Conservation (phyloP, 2,797 vertebrate genomes). For the Mastacembelus armatus region DNA sequence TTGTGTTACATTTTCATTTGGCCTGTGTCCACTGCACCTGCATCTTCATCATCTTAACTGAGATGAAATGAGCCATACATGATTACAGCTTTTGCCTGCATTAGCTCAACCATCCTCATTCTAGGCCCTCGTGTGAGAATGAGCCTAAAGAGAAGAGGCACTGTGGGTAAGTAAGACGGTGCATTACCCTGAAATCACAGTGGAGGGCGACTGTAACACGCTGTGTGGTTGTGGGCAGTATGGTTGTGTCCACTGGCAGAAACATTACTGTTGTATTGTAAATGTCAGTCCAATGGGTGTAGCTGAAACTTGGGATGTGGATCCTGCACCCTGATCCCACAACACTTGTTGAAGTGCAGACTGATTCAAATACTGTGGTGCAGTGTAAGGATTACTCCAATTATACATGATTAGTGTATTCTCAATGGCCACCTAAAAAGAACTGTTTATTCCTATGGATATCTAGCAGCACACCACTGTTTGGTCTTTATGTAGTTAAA, state of each 20-base stretch:
- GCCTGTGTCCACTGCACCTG: neutral
- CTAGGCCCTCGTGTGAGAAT: neutral
- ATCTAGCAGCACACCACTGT: neutral
- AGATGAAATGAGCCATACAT: neutral
- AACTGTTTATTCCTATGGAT: neutral
- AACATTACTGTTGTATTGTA: neutral
- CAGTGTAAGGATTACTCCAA: neutral
- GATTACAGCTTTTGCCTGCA: neutral
- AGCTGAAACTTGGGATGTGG: neutral
- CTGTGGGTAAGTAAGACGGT: neutral
- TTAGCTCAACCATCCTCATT: neutral
- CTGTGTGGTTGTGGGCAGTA: neutral
- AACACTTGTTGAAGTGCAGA: neutral
- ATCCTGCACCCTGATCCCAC: neutral
- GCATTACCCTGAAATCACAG: constrained; percentile 58
- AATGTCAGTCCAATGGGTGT: neutral
- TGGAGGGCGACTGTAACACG: constrained; percentile 61
- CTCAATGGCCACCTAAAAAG: neutral
- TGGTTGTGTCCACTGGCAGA: neutral
- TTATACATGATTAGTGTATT: neutral
- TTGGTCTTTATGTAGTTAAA: neutral
- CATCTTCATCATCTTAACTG: neutral
- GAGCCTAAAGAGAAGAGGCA: neutral
- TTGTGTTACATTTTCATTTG: neutral
- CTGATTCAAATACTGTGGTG: neutral